Evolutionary conservation across 2,888 invertebrate genomes (phyloP).

Genomic region (Archips xylosteana): DNA sequence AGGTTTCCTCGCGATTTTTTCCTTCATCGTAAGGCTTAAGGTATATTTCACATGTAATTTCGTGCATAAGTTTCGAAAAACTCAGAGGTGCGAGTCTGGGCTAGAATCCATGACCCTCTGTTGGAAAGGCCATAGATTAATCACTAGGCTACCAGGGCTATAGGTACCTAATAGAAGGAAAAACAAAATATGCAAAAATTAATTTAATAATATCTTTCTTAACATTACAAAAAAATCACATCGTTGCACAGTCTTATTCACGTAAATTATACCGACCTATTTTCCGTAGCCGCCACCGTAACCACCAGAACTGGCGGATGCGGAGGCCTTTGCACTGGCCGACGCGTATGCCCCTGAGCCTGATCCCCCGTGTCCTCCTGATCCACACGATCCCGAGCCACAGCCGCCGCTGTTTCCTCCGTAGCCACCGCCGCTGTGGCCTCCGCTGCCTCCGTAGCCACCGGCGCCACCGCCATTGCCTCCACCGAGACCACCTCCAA

Average conservation of each 20-base stretch:
- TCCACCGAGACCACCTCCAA: conserved; percentile 39
- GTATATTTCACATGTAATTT: neutral
- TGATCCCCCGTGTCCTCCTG: conserved; percentile 54
- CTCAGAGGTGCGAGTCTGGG: no score
- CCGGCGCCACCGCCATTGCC: conserved; percentile 40
- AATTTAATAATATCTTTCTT: conserved; percentile 2
- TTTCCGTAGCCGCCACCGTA: conserved; percentile 55
- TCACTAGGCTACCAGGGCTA: no score
- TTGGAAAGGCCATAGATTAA: neutral
- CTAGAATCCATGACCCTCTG: no score
- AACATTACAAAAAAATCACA: conserved; percentile 32
- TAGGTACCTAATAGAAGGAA: neutral
- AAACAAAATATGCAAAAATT: neutral
- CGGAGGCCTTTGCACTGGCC: conserved; percentile 67
- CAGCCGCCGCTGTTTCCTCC: conserved; percentile 40
- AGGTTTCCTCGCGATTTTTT: neutral
- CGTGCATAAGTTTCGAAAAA: neutral
- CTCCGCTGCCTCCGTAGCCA: conserved; percentile 25
- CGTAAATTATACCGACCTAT: conserved; percentile 13
- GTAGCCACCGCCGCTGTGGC: conserved; percentile 36
- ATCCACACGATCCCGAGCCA: conserved; percentile 54
- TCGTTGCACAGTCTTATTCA: conserved; percentile 44
- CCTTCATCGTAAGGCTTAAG: neutral
- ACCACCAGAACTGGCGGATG: conserved; percentile 62
- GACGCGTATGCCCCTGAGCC: conserved; percentile 55